Base-by-base conservation (phyloP, 2,888 invertebrate species). In the Limnephilus auricula region DNA sequence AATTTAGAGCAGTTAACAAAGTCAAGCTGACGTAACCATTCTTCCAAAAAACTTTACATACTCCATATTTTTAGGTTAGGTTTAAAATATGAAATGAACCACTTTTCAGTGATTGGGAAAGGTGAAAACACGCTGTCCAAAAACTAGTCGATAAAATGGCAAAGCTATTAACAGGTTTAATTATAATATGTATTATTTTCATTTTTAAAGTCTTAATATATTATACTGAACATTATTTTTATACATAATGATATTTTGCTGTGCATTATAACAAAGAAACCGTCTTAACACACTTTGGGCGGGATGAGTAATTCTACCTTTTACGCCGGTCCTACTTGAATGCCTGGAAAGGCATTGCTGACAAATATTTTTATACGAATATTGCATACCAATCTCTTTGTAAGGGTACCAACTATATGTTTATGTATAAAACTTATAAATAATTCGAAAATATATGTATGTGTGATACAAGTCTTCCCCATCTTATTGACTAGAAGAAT, bases 61-160 rank as follows among this genome's bases (percentile, higher is more conserved):
- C 25, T 65, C 25, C 65, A 4, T 25, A n/a, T 65, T 65, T 25
- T 65, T 65, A 65, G 65, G 25, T 65, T 65, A 65, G 65, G 25
- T 65, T 65, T 65, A 65, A 65, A 65, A 65, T 65, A n/a, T 65
- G n/a, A 65, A 65, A 25, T 65, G n/a, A 65, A 65, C 65, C n/a
- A 25, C 65, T 65, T 65, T n/a, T 65, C 25, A 65, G 65, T 25
- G 65, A 65, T 65, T 65, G 25, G 65, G 65, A 65, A n/a, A 65
- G 65, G 65, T 65, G n/a, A 65, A 65, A 65, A n/a, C 25, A 65
- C 9, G n/a, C 65, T 65, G 65, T 65, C 65, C 65, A 65, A 18
- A 65, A 65, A 65, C 65, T 65, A 65, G 65, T 65, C 65, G 65
- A 65, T 65, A 65, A 65, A 65, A 65, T 65, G 65, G 65, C 65